Base-by-base conservation (phyloP, 2,888 invertebrate species). In the Epinotia brunnichana region DNA sequence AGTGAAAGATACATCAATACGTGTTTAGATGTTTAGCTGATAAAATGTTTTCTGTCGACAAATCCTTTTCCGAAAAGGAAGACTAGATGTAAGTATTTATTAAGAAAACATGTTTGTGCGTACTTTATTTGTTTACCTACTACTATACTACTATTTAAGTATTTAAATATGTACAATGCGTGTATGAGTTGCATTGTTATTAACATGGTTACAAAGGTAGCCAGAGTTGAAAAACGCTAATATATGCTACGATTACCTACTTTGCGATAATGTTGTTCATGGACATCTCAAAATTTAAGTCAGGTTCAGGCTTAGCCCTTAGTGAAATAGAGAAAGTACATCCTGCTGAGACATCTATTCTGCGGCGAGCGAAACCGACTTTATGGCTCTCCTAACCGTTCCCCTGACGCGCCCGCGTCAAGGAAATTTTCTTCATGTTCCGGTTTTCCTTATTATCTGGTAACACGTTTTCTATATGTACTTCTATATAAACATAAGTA, bases 391-490 rank as follows among this genome's bases (percentile, higher is more conserved):
- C 39, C 21, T 67, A 73, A 68, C 68, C 72, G 51, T 51, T 51
- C 72, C 72, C 72, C 24, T n/a, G 72, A 39, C 56, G 51, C 35
- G 44, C 11, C 19, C 29, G 60, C 53, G 61, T 72, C 61, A 72
- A 67, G 60, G 54, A 66, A 60, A 66, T 48, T 35, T 56, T 35
- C 48, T 29, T 51, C 66, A 19, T 60, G 44, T 57, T 62, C 39
- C 62, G 62, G 56, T 73, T 73, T 73, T 68, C 72, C 72, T 72
- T 73, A 68, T 73, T 68, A 73, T 73, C 39, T 57, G 62, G 39
- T 68, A 62, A 73, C 57, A 73, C 68, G 39, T 68, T 73, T 72
- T 51, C 15, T 48, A n/a, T 48, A n/a, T n/a, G 48, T 21, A 29
- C 39, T 60, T 44, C 53, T 69, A 53, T 54, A 48, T 9, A 41